Base-by-base conservation (phyloP, 2,113 vertebrate genomes). In the Terrapene triunguis region DNA sequence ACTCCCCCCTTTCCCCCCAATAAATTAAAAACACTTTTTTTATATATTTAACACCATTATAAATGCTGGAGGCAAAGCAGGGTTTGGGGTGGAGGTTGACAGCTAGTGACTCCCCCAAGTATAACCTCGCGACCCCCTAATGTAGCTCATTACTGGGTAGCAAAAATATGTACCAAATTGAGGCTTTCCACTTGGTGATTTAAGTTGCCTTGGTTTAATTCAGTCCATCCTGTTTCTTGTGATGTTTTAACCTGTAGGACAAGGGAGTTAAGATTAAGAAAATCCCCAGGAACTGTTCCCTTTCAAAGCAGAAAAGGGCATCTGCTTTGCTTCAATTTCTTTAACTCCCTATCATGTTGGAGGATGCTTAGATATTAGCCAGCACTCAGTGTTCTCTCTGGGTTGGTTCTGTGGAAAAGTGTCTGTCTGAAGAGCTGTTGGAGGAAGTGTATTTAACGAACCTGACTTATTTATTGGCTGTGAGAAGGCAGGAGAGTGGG, bases 341-440 rank as follows among this genome's bases (percentile, higher is more conserved):
- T n/a, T 10, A 35, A n/a, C 35, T n/a, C 62, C 62, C 62, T 69
- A 32, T n/a, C 35, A n/a, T n/a, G 16, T 17, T 69, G 65, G 17
- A 72, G 35, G 65, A 19, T 72, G 65, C 35, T 21, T n/a, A 72
- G 65, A 72, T 22, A 72, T n/a, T 72, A 72, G 35, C n/a, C 8
- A 72, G 19, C 21, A 1, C 3, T 10, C 0, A 0, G 1, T 17
- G 42, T 38, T 72, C 8, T 38, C 80, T 91, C 65, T 11, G 50
- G 59, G 62, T 13, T 89, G 29, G 11, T 1, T 35, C 47, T 48
- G 21, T 5, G 0, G 47, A 59, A 4, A 19, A 44, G 48, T 27
- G 25, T 32, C 44, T 72, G 4, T 50, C 78, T 90, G 24, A 27
- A 69, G 19, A 38, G 35, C 35, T 65, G 32, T 13, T 21, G 10